These are phyloP conservation scores for Gambelia wislizenii DNA, from an alignment of 2,797 vertebrate genomes.

Conservation along the genomic window DNA sequence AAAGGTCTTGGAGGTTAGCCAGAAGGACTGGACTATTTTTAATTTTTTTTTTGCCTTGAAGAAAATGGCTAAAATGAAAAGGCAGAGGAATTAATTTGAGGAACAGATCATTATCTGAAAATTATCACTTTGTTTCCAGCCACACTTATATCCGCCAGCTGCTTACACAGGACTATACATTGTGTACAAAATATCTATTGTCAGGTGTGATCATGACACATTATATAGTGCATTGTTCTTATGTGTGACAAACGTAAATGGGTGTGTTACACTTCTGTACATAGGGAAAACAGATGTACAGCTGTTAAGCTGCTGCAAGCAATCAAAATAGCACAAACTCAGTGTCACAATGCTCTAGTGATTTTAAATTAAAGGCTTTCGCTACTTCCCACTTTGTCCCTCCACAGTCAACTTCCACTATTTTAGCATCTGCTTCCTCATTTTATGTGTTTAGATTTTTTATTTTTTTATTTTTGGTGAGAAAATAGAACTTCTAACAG, in stretches of 20 bases:
- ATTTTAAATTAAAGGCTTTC: slow-evolving; percentile 46
- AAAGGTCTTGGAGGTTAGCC: background rate
- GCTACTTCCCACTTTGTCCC: slow-evolving; percentile 18
- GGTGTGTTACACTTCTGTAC: background rate
- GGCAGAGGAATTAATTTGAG: background rate
- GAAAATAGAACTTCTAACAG: background rate
- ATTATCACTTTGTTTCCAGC: background rate
- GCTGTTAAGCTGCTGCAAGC: background rate
- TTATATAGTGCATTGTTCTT: background rate
- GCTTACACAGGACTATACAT: background rate
- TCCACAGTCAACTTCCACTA: slow-evolving; percentile 41
- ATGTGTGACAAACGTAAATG: background rate
- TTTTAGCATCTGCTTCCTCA: slow-evolving; percentile 40
- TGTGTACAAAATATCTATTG: background rate
- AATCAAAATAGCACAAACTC: background rate
- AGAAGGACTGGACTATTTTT: background rate
- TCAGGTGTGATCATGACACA: background rate
- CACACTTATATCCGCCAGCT: too few relatives aligned
- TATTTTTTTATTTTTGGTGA: too few relatives aligned
- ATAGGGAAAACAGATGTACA: background rate
- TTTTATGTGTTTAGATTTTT: slow-evolving; percentile 36
- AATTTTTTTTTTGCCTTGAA: background rate
- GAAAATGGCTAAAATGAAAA: background rate
- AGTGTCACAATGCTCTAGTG: slow-evolving; percentile 40
- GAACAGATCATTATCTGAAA: background rate